Conservation (phyloP, 1,140 invertebrate species). For the Drosophila setifemur region DNA sequence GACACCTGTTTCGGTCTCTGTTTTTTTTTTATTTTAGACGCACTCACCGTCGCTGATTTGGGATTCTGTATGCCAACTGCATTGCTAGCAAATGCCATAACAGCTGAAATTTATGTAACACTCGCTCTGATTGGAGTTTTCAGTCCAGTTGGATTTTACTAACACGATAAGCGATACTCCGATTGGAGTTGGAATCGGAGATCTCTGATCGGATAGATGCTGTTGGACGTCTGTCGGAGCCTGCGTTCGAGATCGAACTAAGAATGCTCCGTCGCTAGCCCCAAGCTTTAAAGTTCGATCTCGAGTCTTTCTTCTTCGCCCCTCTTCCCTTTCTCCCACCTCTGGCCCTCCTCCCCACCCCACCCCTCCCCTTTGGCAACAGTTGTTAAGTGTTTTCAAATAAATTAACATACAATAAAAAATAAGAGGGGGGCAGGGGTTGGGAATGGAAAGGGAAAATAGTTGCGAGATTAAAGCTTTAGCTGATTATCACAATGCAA, state of each 20-base stretch:
- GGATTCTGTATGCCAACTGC: slow-evolving; percentile 19
- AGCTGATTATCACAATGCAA: slow-evolving; percentile 9
- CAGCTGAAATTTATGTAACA: slow-evolving; percentile 21
- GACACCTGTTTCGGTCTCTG: no score
- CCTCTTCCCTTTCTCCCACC: neutral
- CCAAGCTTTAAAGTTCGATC: slow-evolving; percentile 46
- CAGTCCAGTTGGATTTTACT: neutral
- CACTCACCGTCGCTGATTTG: slow-evolving; percentile 35
- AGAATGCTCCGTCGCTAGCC: slow-evolving; percentile 9
- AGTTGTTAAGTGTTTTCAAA: slow-evolving; percentile 19
- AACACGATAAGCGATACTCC: no score
- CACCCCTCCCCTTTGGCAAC: neutral
- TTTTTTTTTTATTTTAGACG: no score
- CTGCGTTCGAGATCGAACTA: slow-evolving; percentile 36
- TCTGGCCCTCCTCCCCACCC: neutral
- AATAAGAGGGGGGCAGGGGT: neutral
- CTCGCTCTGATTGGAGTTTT: neutral
- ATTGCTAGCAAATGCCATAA: slow-evolving; percentile 15
- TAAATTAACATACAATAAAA: slow-evolving; percentile 39
- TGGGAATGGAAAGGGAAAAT: neutral
- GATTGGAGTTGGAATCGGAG: neutral
- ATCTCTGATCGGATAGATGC: neutral
- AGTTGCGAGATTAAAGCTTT: neutral
- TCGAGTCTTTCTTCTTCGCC: neutral
- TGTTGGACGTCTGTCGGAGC: neutral